Conservation (phyloP, 2,888 invertebrate genomes). For the Amphipoea oculea region DNA sequence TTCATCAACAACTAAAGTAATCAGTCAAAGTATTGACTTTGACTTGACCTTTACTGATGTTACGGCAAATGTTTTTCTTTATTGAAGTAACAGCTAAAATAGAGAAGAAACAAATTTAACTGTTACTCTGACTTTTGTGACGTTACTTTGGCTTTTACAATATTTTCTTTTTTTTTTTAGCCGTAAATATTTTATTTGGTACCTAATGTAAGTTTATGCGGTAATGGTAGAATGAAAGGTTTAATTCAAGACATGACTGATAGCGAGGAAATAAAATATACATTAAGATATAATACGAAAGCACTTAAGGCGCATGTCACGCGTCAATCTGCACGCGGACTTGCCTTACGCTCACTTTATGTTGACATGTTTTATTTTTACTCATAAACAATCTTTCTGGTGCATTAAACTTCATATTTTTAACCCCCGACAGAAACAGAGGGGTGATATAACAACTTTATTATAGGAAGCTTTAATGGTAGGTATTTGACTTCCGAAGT, state of each 20-base stretch:
- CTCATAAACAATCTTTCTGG: conserved; percentile 31
- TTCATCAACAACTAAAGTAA: too few relatives aligned
- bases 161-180: too few relatives aligned
- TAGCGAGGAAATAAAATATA: conserved; percentile 65
- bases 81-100: too few relatives aligned
- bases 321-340: conserved; percentile 68
- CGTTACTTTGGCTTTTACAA: too few relatives aligned
- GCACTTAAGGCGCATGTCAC: conserved; percentile 72
- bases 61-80: too few relatives aligned
- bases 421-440: background rate
- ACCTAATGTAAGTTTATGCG: conserved; percentile 27
- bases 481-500: conserved; percentile 15
- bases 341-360: conserved; percentile 59
- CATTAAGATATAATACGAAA: conserved; percentile 69
- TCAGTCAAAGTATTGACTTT: too few relatives aligned
- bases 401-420: conserved; percentile 35
- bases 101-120: too few relatives aligned
- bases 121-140: too few relatives aligned
- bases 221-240: conserved; percentile 43
- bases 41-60: too few relatives aligned
- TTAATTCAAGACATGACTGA: conserved; percentile 55
- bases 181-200: conserved; percentile 18
- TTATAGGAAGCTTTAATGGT: background rate
- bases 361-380: conserved; percentile 62
- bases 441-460: conserved; percentile 11